Base-by-base conservation (phyloP, 2,113 vertebrate genomes). In the Bungarus multicinctus region DNA sequence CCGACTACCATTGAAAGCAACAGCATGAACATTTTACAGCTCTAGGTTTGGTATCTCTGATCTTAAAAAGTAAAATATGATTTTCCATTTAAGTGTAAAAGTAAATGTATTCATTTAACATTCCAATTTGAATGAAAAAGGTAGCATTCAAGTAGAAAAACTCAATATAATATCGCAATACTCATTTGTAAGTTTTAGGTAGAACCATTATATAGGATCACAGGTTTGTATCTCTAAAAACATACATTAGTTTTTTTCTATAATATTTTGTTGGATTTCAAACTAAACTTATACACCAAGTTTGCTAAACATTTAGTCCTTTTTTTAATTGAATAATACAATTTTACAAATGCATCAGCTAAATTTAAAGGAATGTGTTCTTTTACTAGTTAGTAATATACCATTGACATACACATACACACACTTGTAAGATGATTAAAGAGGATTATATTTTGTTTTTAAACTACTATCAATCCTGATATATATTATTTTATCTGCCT, bases 371-470 rank as follows among this genome's bases (percentile, higher is more conserved):
- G 45, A 54, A 43, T 20, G 20, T 87, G 30, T 87, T 22, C 25
- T 12, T 60, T 88, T 88, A 53, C 8, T 88, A 39, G 14, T 92
- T 45, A 1, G 30, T 81, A 20, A 57, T 14, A 8, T 92, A 74
- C 18, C 20, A 93, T 92, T 91, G 52, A 60, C 0, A 0, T 1
- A 58, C 57, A 58, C 27, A 30, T 27, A 30, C 1, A 23, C 11
- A 69, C 60, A 64, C 52, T 34, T 23, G 22, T 25, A 87, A 22
- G 45, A 43, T 8, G 57, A 94, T 91, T 50, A 87, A 87, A 90
- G 12, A 58, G 64, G 14, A 30, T 58, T 90, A 34, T 85, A 64
- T 30, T 95, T 94, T 87, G 87, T 94, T 91, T 92, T 47, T 92
- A 22, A 89, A 54, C 34, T 43, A 81, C 43, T 43, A 43, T 81